Conservation (phyloP, 2,888 invertebrate species). For the Empis livida region DNA sequence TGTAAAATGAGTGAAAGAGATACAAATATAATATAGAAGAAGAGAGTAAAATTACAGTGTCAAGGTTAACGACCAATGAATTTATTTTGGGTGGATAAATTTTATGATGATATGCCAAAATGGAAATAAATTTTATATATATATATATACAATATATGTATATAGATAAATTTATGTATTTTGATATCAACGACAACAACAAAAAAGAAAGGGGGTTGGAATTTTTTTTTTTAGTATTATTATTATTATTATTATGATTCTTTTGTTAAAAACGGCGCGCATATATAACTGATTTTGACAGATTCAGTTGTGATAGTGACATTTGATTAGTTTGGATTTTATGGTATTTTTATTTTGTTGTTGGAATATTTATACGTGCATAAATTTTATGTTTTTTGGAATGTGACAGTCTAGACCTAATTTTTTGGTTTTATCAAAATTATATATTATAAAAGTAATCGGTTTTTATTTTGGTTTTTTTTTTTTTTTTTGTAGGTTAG, state of each 20-base stretch:
- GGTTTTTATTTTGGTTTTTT: too few species aligned
- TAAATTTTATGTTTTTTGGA: background rate
- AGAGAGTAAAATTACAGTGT: conserved; percentile 17
- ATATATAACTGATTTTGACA: conserved; percentile 2
- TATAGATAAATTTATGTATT: background rate
- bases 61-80: conserved; percentile 39
- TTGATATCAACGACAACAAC: background rate
- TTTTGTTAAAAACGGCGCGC: background rate
- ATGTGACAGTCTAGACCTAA: conserved; percentile 1
- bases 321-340: background rate
- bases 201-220: background rate
- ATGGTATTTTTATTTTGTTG: too few species aligned
- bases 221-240: too few species aligned
- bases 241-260: too few species aligned
- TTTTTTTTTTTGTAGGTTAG: background rate
- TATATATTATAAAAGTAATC: too few species aligned
- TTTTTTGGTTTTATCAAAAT: background rate
- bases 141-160: background rate
- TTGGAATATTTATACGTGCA: too few species aligned
- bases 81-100: conserved; percentile 37
- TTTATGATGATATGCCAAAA: conserved; percentile 30
- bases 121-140: background rate
- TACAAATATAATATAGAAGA: background rate
- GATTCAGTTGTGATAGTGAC: conserved; percentile 2
- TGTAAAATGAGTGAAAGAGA: background rate